Base-by-base conservation (phyloP, 2,113 vertebrate species). In the Neolamprologus sp. region DNA sequence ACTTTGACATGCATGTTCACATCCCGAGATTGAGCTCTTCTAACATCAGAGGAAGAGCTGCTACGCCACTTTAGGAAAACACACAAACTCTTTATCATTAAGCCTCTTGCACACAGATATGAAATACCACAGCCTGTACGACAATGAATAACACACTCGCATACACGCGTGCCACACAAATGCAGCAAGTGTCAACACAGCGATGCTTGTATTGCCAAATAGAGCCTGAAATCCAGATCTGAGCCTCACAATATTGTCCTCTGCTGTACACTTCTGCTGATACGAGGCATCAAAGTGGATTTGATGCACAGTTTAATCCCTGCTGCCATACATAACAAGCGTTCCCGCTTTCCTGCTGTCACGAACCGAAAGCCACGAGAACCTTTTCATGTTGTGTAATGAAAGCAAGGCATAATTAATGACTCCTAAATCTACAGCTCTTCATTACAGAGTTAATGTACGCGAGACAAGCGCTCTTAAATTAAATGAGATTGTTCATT, bases 371-470 rank as follows among this genome's bases (percentile, higher is more conserved):
- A 54, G 65, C 80, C 82, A 13, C 7, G 7, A 47, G 51, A 90
- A 85, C 54, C 83, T 63, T 87, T 83, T 90, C 88, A 84, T 87
- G 80, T 80, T 19, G 9, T 26, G 26, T 85, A 87, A 92, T 88
- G 83, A 88, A 88, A 79, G 85, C 92, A 88, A 89, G 71, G 79
- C 80, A 53, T 93, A 92, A 93, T 91, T 89, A 88, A 92, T 86
- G 73, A 65, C 68, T 53, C 21, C 42, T 91, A 68, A 89, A 89
- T 87, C 85, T 55, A 19, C 84, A 65, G 31, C 7, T 31, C 37
- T 80, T 91, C 87, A 89, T 90, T 86, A 49, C 11, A 83, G 31
- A 83, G 49, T 85, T 31, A 86, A 53, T 84, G 53, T 53, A 58
- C 45, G 8, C 4, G 21, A 86, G 26, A 83, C 86, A 49, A 75